A percentile compares a stretch with the other conserved stretches of the same genome.
These are phyloP conservation scores for Sebastes aleutianus DNA, from an alignment of 2,797 vertebrate species.

Conservation along the genomic window DNA sequence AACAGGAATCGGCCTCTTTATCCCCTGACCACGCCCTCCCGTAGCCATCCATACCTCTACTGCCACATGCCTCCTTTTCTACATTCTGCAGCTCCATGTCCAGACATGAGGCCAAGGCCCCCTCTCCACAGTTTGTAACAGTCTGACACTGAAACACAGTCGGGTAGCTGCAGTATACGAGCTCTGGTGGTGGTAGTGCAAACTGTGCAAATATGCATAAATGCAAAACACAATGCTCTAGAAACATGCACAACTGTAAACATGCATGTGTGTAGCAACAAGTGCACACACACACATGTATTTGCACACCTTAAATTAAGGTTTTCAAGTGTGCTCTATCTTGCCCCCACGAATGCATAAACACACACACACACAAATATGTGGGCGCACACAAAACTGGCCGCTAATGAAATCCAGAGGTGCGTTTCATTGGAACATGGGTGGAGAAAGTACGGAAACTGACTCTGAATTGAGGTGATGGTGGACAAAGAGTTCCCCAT, in stretches of 20 bases:
- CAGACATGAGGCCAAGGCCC: slow-evolving; percentile 56
- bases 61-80: slow-evolving; percentile 60
- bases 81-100: slow-evolving; percentile 57
- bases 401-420: slow-evolving; percentile 59
- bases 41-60: slow-evolving; percentile 60
- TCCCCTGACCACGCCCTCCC: slow-evolving; percentile 66
- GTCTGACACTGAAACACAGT: slow-evolving; percentile 46
- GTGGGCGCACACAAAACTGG: not conserved
- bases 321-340: not conserved
- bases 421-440: slow-evolving; percentile 38
- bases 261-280: not conserved
- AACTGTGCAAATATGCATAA: slow-evolving; percentile 9
- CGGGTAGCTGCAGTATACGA: slow-evolving; percentile 18
- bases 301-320: not conserved
- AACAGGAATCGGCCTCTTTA: slow-evolving; percentile 72
- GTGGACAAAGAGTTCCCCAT: slow-evolving; percentile 59
- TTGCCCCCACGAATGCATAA: slow-evolving; percentile 2
- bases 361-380: slow-evolving; percentile 9
- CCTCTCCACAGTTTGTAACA: slow-evolving; percentile 47
- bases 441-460: slow-evolving; percentile 25
- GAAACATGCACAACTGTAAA: not conserved
- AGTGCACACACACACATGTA: not conserved
- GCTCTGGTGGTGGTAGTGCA: slow-evolving; percentile 2
- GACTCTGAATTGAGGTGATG: slow-evolving; percentile 32
- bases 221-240: not conserved